These are phyloP conservation scores for Chironomus tentans DNA, from an alignment of 2,888 invertebrate species.

Conservation along the genomic window DNA sequence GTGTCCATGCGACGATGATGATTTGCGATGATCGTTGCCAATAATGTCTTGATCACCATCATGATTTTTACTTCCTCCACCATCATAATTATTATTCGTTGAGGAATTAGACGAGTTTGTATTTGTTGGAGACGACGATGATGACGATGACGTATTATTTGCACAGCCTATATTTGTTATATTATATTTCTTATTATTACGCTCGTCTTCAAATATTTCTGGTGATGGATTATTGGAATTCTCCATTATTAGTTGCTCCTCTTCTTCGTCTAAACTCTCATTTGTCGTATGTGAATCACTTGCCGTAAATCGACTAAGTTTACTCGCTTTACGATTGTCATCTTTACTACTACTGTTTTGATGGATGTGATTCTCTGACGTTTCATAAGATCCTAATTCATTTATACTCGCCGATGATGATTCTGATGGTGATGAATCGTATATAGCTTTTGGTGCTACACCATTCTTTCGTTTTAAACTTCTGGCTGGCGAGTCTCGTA, in stretches of 20 bases:
- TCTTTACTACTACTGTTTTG: conserved; percentile 7
- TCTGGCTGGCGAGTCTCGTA: conserved; percentile 38
- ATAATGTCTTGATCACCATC: neutral
- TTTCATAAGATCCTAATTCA: conserved; percentile 32
- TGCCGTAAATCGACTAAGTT: neutral
- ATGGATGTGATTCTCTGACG: conserved; percentile 31
- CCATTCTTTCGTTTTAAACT: conserved; percentile 35
- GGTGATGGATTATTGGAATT: conserved; percentile 4
- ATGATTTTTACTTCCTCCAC: neutral
- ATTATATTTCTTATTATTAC: conserved; percentile 10
- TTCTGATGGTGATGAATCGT: conserved; percentile 39
- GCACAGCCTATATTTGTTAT: conserved; percentile 20
- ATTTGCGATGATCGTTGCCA: too few relatives aligned
- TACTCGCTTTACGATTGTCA: conserved; percentile 3
- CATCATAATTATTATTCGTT: conserved; percentile 14
- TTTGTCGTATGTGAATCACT: neutral
- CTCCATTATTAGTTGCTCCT: conserved; percentile 27
- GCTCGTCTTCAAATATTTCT: neutral
- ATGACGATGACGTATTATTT: conserved; percentile 16
- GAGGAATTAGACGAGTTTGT: conserved; percentile 23
- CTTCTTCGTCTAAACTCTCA: conserved; percentile 29
- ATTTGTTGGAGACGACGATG: conserved; percentile 17
- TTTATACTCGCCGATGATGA: conserved; percentile 38
- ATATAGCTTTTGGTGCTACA: conserved; percentile 42
- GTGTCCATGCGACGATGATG: neutral